Conservation (phyloP, 2,888 invertebrate species). For the Meghimatium bilineatum region DNA sequence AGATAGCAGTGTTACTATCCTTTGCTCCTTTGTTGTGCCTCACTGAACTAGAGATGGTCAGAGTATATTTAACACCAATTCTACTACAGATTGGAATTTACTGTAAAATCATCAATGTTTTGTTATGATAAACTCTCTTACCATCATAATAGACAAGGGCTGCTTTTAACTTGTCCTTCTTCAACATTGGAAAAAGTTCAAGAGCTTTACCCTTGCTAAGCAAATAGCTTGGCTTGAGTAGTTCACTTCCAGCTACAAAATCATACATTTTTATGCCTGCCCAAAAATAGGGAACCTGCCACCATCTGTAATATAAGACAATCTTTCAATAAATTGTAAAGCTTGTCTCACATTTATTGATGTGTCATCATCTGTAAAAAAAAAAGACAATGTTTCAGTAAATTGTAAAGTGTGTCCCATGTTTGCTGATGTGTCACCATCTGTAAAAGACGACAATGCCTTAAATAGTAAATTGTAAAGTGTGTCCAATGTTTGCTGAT, state of each 20-base stretch:
- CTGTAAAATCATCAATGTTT: neutral
- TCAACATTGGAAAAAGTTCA: constrained; percentile 98
- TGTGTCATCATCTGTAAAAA: too few species aligned
- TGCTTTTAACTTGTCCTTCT: constrained; percentile 94
- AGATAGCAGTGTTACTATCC: too few species aligned
- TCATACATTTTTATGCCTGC: constrained; percentile 99
- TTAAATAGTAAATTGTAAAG: neutral
- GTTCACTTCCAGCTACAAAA: constrained; percentile 95
- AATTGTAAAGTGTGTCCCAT: neutral
- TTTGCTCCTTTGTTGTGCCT: too few species aligned
- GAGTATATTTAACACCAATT: too few species aligned
- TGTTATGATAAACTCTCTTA: constrained; percentile 72
- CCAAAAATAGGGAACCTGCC: constrained; percentile 99
- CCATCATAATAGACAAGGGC: constrained; percentile 99
- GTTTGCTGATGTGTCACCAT: too few species aligned
- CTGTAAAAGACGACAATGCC: too few species aligned
- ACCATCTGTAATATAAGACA: constrained; percentile 84
- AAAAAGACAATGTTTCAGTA: too few species aligned
- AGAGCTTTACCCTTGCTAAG: constrained; percentile 94
- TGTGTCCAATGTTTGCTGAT: too few species aligned
- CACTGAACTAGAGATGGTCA: too few species aligned
- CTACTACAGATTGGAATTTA: neutral
- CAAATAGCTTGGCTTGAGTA: constrained; percentile 95
- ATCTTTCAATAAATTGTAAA: neutral
- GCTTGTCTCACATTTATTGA: too few species aligned